Percentiles rank a stretch among this genome's conserved stretches.
phyloP scores from a whole-genome alignment of 2,888 invertebrate species.

The Andrena bicolor region DNA sequence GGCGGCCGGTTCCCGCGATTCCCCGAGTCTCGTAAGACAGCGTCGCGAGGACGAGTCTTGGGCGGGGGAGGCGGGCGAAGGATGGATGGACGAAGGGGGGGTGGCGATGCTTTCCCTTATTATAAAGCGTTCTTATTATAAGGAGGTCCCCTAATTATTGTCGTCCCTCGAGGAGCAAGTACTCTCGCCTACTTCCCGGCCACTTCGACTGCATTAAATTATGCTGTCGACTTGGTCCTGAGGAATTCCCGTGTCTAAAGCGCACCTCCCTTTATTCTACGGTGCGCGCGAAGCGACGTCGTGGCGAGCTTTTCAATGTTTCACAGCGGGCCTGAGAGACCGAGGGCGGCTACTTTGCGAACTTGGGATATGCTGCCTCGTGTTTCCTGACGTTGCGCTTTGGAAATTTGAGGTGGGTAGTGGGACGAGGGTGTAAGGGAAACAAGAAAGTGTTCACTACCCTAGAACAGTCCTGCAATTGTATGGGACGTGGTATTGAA shows the following conservation, averaged over 20 bases:
- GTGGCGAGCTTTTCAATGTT: neutral
- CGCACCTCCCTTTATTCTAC: slow-evolving; percentile 17
- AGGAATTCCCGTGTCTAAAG: slow-evolving; percentile 40
- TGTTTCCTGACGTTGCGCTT: too few species aligned
- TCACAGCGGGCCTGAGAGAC: too few species aligned
- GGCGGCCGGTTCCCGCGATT: slow-evolving; percentile 51
- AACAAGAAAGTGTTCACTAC: too few species aligned
- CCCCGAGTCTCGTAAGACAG: slow-evolving; percentile 44
- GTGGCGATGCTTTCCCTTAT: slow-evolving; percentile 56
- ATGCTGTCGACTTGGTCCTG: slow-evolving; percentile 42
- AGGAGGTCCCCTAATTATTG: slow-evolving; percentile 73
- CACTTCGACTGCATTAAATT: slow-evolving; percentile 69
- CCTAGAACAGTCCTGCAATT: too few species aligned
- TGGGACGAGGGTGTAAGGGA: too few species aligned
- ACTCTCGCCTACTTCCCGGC: slow-evolving; percentile 58
- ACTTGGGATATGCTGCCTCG: neutral
- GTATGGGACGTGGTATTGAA: neutral
- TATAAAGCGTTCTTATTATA: slow-evolving; percentile 71
- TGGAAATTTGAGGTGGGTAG: too few species aligned
- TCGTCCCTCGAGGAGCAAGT: slow-evolving; percentile 64
- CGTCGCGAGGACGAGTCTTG: slow-evolving; percentile 20
- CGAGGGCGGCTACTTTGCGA: neutral
- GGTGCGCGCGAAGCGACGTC: neutral
- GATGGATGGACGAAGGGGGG: slow-evolving; percentile 14
- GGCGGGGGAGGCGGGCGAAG: slow-evolving; percentile 37